Evolutionary conservation across 2,888 invertebrate genomes (phyloP).

Genomic region (Netelia melanura): DNA sequence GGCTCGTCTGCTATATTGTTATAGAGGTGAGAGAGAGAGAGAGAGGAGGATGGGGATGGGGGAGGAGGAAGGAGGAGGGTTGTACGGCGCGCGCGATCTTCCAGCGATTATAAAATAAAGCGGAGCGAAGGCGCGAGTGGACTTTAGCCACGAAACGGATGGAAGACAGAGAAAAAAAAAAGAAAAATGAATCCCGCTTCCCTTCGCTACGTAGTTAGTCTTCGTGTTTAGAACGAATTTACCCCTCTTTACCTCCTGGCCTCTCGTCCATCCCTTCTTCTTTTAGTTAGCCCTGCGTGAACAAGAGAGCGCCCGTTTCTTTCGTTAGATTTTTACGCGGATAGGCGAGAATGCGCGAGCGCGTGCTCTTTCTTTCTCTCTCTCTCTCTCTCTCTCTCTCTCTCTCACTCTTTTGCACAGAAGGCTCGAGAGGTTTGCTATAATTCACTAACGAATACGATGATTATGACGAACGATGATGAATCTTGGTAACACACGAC

Average conservation of each 20-base stretch:
- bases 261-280: background rate
- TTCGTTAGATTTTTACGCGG: constrained; percentile 61
- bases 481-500: constrained; percentile 62
- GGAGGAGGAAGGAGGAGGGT: constrained; percentile 22
- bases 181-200: constrained; percentile 48
- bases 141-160: constrained; percentile 63
- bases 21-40: background rate
- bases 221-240: constrained; percentile 9
- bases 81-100: constrained; percentile 54
- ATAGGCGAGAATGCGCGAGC: constrained; percentile 53
- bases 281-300: background rate
- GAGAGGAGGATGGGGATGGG: background rate
- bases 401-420: background rate
- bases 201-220: background rate
- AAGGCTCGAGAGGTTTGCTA: background rate
- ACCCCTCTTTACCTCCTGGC: background rate
- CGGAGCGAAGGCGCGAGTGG: constrained; percentile 21
- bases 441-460: constrained; percentile 66
- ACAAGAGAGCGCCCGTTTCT: constrained; percentile 47
- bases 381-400: constrained; percentile 20
- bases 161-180: constrained; percentile 44
- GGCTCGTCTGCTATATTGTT: constrained; percentile 23
- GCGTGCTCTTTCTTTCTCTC: constrained; percentile 30
- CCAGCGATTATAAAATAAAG: constrained; percentile 65
- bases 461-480: constrained; percentile 68